These are phyloP conservation scores for Caenorhabditis sp. DNA, from an alignment of 2,888 invertebrate genomes.

Conservation along the genomic window DNA sequence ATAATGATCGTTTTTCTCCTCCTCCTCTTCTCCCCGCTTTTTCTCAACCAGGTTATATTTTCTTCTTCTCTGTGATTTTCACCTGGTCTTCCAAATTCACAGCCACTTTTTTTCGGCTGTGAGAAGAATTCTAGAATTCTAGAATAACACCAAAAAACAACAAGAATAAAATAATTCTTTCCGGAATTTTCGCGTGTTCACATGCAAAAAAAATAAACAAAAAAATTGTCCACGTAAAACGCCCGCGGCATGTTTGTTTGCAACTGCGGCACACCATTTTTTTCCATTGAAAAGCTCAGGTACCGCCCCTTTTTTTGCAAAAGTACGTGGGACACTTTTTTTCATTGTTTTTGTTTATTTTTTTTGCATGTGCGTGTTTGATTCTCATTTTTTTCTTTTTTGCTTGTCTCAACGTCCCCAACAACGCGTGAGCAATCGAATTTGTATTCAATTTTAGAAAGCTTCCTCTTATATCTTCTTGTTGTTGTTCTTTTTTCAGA, in stretches of 20 bases:
- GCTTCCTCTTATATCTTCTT: background rate
- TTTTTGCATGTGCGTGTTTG: too few relatives aligned
- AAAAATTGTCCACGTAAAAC: too few relatives aligned
- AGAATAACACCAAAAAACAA: background rate
- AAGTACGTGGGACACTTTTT: too few relatives aligned
- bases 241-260: too few relatives aligned
- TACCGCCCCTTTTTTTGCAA: too few relatives aligned
- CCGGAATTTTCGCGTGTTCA: background rate
- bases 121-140: background rate
- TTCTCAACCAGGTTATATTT: background rate
- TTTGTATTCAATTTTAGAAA: constrained; percentile 4
- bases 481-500: constrained; percentile 4
- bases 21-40: background rate
- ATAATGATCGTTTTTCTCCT: background rate
- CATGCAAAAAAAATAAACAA: too few relatives aligned
- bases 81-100: background rate
- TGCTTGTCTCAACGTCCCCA: background rate
- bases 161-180: background rate
- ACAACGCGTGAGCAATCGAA: background rate
- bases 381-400: background rate
- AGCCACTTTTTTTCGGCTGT: background rate
- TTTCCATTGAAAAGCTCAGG: too few relatives aligned
- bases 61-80: background rate
- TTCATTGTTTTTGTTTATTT: too few relatives aligned
- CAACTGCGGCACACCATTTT: too few relatives aligned